Base-by-base conservation (phyloP, 2,888 invertebrate genomes). In the Corbicula japonica region DNA sequence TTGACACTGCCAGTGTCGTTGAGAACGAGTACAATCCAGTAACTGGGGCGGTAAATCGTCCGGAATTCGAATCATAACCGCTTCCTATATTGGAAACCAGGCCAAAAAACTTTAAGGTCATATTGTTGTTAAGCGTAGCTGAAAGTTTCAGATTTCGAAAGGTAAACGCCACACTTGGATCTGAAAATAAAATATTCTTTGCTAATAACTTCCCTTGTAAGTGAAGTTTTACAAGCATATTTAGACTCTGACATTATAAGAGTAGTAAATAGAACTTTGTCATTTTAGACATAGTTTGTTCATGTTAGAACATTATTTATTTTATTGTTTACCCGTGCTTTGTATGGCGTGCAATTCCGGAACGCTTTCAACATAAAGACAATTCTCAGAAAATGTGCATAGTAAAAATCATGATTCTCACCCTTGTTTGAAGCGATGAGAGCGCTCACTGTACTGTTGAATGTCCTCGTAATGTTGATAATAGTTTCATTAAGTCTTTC, bases 1-100 rank as follows among this genome's bases (percentile, higher is more conserved):
- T 70, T 0, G 50, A 34, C 15, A 58, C 70, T n/a, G 54, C 63
- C 1, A 76, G 65, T 0, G 76, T 76, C 23, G 70, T 58, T 10
- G 69, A 52, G 46, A 76, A 76, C 70, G 63, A 65, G 38, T 76
- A 76, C 18, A 38, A 48, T 4, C 76, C 76, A n/a, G 32, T 46
- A 34, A 34, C 34, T 10, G 76, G 76, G 12, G 70, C 76, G 8
- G 54, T 41, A 21, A 70, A 70, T 12, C 21, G 34, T 2, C 76
- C 76, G 1, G 70, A 61, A 4, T 70, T 18, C 8, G 12, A 23
- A 50, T 65, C 38, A 30, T 65, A 76, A 10, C 44, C 63, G 32
- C 70, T 65, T 32, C 70, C 75, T 8, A 54, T 44, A 26, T 75
- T 69, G 0, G 46, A 26, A 21, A 75, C 23, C 15, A 46, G 34